A percentile compares a stretch with the other conserved stretches of the same genome.
Evolutionary conservation across 2,888 invertebrate genomes (phyloP).

Genomic region (Diplazon laetatorius): DNA sequence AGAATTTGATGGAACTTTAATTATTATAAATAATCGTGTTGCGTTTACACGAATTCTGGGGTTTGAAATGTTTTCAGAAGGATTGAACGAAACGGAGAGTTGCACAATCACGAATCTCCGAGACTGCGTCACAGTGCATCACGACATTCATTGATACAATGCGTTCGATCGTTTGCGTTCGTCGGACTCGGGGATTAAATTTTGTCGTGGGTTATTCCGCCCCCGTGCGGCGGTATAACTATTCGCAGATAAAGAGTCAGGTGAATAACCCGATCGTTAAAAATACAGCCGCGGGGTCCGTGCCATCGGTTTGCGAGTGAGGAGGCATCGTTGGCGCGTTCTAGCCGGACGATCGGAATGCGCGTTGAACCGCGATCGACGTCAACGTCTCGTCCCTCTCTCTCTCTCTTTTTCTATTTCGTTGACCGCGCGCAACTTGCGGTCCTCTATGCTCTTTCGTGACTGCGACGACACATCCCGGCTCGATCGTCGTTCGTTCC

Average conservation of each 20-base stretch:
- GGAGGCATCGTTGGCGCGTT: constrained; percentile 70
- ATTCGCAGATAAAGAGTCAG: constrained; percentile 75
- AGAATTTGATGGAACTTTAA: no score
- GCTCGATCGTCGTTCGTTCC: constrained; percentile 31
- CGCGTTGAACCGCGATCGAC: constrained; percentile 52
- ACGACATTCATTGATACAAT: constrained; percentile 37
- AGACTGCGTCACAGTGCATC: constrained; percentile 33
- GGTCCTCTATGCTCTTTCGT: not conserved
- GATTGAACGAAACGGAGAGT: no score
- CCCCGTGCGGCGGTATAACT: constrained; percentile 59
- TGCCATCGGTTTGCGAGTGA: constrained; percentile 65
- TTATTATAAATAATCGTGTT: no score
- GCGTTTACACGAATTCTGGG: no score
- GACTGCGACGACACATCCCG: constrained; percentile 9
- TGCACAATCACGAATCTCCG: constrained; percentile 38
- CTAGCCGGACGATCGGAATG: constrained; percentile 76
- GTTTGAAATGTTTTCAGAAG: no score
- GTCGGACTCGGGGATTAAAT: constrained; percentile 38
- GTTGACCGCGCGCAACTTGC: constrained; percentile 12
- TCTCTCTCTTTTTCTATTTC: constrained; percentile 50
- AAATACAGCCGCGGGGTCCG: constrained; percentile 78
- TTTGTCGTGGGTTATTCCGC: constrained; percentile 20
- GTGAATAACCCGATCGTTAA: constrained; percentile 82
- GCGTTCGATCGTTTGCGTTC: constrained; percentile 47
- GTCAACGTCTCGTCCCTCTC: constrained; percentile 40